These are phyloP conservation scores for Karalla daura DNA, from an alignment of 2,797 vertebrate genomes.

Conservation along the genomic window DNA sequence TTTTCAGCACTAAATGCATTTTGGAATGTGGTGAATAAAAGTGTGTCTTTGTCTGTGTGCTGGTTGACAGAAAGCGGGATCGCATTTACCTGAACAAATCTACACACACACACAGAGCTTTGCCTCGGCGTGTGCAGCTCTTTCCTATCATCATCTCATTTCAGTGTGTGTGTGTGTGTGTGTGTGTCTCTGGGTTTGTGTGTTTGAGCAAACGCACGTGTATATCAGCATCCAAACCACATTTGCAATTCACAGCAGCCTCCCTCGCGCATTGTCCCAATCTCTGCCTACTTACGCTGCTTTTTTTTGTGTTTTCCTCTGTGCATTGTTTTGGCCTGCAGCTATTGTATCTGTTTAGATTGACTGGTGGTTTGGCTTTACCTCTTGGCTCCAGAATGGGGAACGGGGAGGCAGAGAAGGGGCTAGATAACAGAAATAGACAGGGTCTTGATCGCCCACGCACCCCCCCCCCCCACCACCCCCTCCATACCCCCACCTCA, in stretches of 20 bases:
- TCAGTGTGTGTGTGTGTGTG: not conserved
- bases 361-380: slow-evolving; percentile 80
- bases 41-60: slow-evolving; percentile 4
- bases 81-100: slow-evolving; percentile 7
- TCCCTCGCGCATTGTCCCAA: slow-evolving; percentile 72
- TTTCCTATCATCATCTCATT: slow-evolving; percentile 7
- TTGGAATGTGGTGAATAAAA: not conserved
- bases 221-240: slow-evolving; percentile 58
- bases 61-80: slow-evolving; percentile 23
- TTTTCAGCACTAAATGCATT: slow-evolving; percentile 1
- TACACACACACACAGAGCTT: slow-evolving; percentile 7
- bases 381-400: slow-evolving; percentile 64
- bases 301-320: slow-evolving; percentile 61
- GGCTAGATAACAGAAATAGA: slow-evolving; percentile 70
- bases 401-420: slow-evolving; percentile 46
- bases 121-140: slow-evolving; percentile 6
- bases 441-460: slow-evolving; percentile 65
- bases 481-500: not conserved
- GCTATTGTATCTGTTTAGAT: slow-evolving; percentile 81
- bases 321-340: slow-evolving; percentile 81
- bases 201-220: slow-evolving; percentile 43
- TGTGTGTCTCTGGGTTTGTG: slow-evolving; percentile 8
- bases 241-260: slow-evolving; percentile 75
- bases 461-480: slow-evolving; percentile 7
- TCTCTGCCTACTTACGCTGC: slow-evolving; percentile 67